phyloP scores from a whole-genome alignment of 2,797 vertebrate species.

The Orientallactaga sibirica region DNA sequence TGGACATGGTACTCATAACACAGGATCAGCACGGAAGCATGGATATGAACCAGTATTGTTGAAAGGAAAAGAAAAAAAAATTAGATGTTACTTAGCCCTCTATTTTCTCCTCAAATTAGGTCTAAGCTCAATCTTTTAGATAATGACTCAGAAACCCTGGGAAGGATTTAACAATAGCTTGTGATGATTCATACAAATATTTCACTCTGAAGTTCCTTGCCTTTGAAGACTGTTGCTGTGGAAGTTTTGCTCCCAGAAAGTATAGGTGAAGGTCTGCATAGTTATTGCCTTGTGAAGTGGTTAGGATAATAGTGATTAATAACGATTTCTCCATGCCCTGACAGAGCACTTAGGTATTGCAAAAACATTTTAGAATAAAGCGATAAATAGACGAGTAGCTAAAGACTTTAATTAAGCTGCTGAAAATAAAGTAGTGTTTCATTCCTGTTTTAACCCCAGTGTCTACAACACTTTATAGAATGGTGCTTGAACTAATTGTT shows the following conservation, averaged over 20 bases:
- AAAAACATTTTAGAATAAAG: conserved; percentile 62
- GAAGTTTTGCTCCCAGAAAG: conserved; percentile 59
- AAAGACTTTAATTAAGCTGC: conserved; percentile 75
- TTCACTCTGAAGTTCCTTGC: conserved; percentile 49
- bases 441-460: neutral
- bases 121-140: conserved; percentile 54
- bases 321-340: conserved; percentile 55
- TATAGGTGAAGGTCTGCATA: neutral
- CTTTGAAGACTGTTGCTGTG: conserved; percentile 52
- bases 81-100: neutral
- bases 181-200: conserved; percentile 68
- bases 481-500: conserved; percentile 67
- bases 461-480: conserved; percentile 67
- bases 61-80: neutral
- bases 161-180: conserved; percentile 67
- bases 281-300: neutral
- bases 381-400: conserved; percentile 60
- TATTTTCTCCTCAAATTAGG: conserved; percentile 60
- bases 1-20: neutral
- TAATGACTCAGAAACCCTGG: conserved; percentile 67
- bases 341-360: conserved; percentile 56
- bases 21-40: neutral
- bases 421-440: conserved; percentile 66
- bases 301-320: conserved; percentile 73
- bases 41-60: neutral